Evolutionary conservation across 1,140 invertebrate genomes (phyloP).

Genomic region (Conus betulinus): DNA sequence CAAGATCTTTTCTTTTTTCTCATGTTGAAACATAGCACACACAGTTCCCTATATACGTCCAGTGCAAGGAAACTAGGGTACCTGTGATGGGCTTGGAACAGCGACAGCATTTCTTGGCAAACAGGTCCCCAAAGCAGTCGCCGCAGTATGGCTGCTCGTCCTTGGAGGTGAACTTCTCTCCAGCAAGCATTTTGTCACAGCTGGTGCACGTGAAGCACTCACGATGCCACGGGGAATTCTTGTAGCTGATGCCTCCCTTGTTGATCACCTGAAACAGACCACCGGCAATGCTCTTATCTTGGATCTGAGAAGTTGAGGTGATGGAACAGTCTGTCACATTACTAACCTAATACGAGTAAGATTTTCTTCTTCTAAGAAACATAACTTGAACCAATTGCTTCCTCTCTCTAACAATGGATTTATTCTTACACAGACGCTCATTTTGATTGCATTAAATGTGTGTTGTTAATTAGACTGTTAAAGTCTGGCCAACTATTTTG

Average conservation of each 20-base stretch:
- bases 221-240: slow-evolving; percentile 99
- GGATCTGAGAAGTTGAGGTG: neutral
- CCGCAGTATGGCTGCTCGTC: slow-evolving; percentile 99
- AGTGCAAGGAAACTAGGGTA: slow-evolving; percentile 72
- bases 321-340: neutral
- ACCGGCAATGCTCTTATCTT: neutral
- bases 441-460: too few relatives aligned
- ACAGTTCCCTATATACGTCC: too few relatives aligned
- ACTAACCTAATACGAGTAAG: neutral
- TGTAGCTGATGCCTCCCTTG: slow-evolving; percentile 98
- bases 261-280: slow-evolving; percentile 91
- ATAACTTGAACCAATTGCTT: too few relatives aligned
- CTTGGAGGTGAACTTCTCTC: slow-evolving; percentile 97
- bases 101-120: slow-evolving; percentile 97
- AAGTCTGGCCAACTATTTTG: too few relatives aligned
- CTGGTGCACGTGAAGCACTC: slow-evolving; percentile 99
- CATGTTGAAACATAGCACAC: too few relatives aligned
- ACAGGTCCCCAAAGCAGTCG: slow-evolving; percentile 98
- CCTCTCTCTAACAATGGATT: too few relatives aligned
- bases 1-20: too few relatives aligned
- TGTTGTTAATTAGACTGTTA: too few relatives aligned
- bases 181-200: slow-evolving; percentile 95
- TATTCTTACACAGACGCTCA: too few relatives aligned
- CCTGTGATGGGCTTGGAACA: slow-evolving; percentile 99
- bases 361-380: too few relatives aligned